Evolutionary conservation across 2,797 vertebrate species (phyloP), one percentile per base, ranked within the genome.

Genomic region (Fundulus diaphanus): DNA sequence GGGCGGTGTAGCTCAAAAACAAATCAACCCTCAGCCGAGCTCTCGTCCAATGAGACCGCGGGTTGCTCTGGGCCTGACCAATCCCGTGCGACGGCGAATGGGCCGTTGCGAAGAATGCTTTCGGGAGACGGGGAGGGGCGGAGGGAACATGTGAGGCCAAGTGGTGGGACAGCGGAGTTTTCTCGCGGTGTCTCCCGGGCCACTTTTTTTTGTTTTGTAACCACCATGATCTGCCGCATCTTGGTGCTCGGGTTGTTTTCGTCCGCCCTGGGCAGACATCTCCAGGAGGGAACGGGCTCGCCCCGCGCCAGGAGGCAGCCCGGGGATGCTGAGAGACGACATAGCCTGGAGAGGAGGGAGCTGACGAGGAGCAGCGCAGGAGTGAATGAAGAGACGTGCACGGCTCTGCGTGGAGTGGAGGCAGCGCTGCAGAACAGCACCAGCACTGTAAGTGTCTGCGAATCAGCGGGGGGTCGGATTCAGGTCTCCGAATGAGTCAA

Each of bases 391-490:
- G 87, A 85, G 82, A 95, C 87, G 1, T 94, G 97, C 81, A 85
- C 90, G 46, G 86, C 80, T 22, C 77, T 93, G 66, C 83, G 81
- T 20, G 96, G 89, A 37, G 88, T 89, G 15, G 91, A 94, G 59
- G 63, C 93, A 24, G 76, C 79, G 56, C 94, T 98, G 75, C 83
- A 67, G 3, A 96, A 97, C 90, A 95, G 95, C 94, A 98, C 96
- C 29, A 95, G 97, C 83, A 93, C 91, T 88, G 97, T 98, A 91
- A 96, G 97, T 88, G 22, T n/a, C 61, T 67, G 35, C 5, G 5
- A 9, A 42, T 18, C 12, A 56, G 7, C 54, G n/a, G 2, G 7
- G n/a, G 3, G 3, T 49, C 37, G 44, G n/a, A 2, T 57, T 27
- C 46, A 57, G 12, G 24, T 37, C 29, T 24, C 63, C 8, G 37